These are phyloP conservation scores for Callyntrura sp. DNA, from an alignment of 2,888 invertebrate genomes.

Conservation along the genomic window DNA sequence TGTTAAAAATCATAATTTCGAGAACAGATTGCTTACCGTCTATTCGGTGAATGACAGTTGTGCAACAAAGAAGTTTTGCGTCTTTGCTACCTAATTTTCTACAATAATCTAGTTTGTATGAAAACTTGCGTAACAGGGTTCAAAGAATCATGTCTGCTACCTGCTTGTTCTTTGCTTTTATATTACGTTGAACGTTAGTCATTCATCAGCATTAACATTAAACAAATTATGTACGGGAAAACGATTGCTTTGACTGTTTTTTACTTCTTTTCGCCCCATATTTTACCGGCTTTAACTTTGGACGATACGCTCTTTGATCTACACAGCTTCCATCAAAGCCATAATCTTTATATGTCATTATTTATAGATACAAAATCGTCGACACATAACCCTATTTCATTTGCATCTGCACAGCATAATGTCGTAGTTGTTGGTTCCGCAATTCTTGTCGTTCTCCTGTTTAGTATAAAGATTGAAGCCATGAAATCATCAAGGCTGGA, in stretches of 20 bases:
- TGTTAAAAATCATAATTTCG: no score
- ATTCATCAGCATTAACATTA: constrained; percentile 55
- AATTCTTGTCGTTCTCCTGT: constrained; percentile 14
- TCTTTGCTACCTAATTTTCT: no score
- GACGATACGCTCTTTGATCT: constrained; percentile 80
- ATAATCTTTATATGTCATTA: constrained; percentile 34
- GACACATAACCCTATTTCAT: constrained; percentile 18
- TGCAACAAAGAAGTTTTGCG: no score
- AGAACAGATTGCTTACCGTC: no score
- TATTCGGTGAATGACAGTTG: no score
- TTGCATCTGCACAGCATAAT: constrained; percentile 8
- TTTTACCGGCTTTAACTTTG: constrained; percentile 72
- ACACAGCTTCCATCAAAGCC: constrained; percentile 69
- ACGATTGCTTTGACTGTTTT: constrained; percentile 59
- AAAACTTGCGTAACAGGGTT: no score
- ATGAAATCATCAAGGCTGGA: constrained; percentile 8
- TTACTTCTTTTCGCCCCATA: no score
- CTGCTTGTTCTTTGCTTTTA: no score
- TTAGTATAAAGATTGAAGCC: not conserved
- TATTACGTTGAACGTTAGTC: constrained; percentile 30
- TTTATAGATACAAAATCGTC: constrained; percentile 31
- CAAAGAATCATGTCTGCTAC: no score
- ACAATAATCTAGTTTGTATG: no score
- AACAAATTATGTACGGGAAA: not conserved
- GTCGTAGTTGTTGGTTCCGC: not conserved